Evolutionary conservation across 2,113 vertebrate species (phyloP).

Genomic region (Puntigrus tetrazona): DNA sequence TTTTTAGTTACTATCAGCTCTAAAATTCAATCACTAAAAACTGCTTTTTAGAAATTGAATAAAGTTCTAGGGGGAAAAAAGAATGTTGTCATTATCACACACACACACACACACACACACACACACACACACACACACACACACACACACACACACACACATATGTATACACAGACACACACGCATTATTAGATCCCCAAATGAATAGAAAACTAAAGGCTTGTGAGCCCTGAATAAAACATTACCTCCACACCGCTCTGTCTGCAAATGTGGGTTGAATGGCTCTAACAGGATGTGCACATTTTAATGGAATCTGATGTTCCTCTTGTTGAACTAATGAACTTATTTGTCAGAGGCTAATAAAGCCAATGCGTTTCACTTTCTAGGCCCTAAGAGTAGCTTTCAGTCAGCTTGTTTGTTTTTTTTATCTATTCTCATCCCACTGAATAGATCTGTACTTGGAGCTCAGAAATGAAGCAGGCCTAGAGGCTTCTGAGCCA

Average conservation of each 20-base stretch:
- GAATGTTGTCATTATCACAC: no score
- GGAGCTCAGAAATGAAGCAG: constrained; percentile 61
- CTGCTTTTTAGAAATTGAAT: no score
- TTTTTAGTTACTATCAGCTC: not conserved
- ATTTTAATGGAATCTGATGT: not conserved
- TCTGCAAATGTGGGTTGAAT: not conserved
- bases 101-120: no score
- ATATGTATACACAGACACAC: no score
- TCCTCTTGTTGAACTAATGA: constrained; percentile 14
- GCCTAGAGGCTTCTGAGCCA: constrained; percentile 59
- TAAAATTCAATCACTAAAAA: not conserved
- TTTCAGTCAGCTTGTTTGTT: constrained; percentile 52
- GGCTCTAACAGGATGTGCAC: not conserved
- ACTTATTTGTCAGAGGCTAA: constrained; percentile 5
- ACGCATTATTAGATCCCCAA: no score
- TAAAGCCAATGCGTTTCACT: not conserved
- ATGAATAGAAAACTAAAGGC: not conserved
- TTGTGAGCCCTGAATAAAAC: not conserved
- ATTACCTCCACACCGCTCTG: not conserved
- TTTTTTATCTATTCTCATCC: constrained; percentile 55
- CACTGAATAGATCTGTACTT: constrained; percentile 61
- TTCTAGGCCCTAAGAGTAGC: constrained; percentile 50
- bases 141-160: no score
- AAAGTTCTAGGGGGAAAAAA: no score
- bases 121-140: no score